Evolutionary conservation across 1,140 invertebrate genomes (phyloP), one percentile per base, ranked within the genome.

Genomic region (Ericerus pela): DNA sequence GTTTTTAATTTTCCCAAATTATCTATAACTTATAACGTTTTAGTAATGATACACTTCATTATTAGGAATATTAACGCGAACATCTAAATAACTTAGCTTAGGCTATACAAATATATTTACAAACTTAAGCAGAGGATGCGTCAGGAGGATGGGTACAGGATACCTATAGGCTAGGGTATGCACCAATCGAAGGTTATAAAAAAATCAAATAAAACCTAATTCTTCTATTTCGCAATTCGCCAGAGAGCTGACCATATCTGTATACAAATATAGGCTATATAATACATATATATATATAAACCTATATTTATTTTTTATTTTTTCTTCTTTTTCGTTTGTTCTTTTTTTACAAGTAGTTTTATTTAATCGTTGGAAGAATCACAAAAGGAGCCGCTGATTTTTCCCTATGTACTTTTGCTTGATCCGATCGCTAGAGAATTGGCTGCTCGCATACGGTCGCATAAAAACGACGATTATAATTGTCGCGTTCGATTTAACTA

Each of bases 401-500:
- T 47, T 47, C 41, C 26, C 41, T 47, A 47, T 47, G 41, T 47
- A 47, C 41, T 47, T 47, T 47, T 47, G n/a, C 41, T 47, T 47
- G 41, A 47, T 47, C 41, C 41, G 41, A 47, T 47, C 41, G 41
- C 41, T 47, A 24, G 37, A 24, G 41, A 18, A 47, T 47, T 47
- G 41, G 41, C 41, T 47, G 41, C 20, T 47, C 41, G 41, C 41
- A 14, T 47, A 47, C 41, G 41, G 41, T 47, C 41, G 41, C 41
- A 47, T 47, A 47, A 47, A n/a, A 47, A 47, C 41, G 41, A 47
- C 41, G 41, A 47, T 47, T 47, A 47, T 47, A 47, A 47, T 47
- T 47, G 41, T 47, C 41, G 41, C 41, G 26, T 47, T 47, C 41
- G 41, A 47, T 47, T 47, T 47, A 47, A 47, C 41, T 22, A 47